Percentiles rank a stretch among this genome's conserved stretches.
phyloP scores from a whole-genome alignment of 2,888 invertebrate genomes.

The Allophyes oxyacanthae region DNA sequence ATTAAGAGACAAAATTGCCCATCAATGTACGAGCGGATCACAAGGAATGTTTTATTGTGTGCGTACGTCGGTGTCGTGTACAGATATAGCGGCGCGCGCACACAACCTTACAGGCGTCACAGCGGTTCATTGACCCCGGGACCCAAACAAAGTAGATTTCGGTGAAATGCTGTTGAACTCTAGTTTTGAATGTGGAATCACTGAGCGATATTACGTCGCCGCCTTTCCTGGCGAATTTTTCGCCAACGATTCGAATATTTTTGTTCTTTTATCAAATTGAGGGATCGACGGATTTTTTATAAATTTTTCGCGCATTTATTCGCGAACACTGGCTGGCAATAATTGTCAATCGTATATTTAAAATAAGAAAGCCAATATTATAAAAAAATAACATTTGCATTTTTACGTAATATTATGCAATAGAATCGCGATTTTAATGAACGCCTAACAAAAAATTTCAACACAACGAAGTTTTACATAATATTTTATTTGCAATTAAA shows the following conservation, averaged over 20 bases:
- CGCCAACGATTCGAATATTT: conserved; percentile 40
- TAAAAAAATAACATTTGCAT: background rate
- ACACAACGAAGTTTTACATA: background rate
- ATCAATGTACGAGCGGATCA: conserved; percentile 66
- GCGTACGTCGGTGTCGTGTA: conserved; percentile 72
- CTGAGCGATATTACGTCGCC: conserved; percentile 71
- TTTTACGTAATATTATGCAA: background rate
- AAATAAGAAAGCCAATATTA: no score
- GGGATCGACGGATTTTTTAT: conserved; percentile 6
- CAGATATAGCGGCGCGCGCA: conserved; percentile 76
- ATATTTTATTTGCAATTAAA: background rate
- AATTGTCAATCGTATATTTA: background rate
- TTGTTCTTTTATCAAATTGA: conserved; percentile 30
- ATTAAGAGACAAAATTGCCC: conserved; percentile 81
- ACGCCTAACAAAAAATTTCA: background rate
- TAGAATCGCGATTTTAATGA: background rate
- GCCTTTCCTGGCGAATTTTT: conserved; percentile 77
- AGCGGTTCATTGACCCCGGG: conserved; percentile 83
- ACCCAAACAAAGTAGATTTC: conserved; percentile 89
- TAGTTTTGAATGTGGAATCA: conserved; percentile 83
- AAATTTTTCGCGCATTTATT: background rate
- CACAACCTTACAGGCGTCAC: conserved; percentile 80
- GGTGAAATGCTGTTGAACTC: conserved; percentile 89
- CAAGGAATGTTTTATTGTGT: conserved; percentile 68
- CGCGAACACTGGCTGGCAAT: background rate